Evolutionary conservation across 2,888 invertebrate species (phyloP).

Genomic region (Dascillus cervinus): DNA sequence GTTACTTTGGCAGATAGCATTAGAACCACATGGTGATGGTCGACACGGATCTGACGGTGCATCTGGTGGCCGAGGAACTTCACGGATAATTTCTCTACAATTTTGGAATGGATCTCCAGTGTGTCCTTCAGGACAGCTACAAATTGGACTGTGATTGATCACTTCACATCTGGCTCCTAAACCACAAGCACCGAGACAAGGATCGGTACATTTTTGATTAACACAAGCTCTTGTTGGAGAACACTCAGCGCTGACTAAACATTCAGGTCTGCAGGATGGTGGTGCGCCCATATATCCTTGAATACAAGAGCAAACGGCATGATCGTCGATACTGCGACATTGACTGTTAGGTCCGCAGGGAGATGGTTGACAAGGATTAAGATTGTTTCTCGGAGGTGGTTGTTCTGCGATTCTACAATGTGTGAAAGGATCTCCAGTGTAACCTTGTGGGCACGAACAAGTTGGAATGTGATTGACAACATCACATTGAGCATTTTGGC

Average conservation of each 20-base stretch:
- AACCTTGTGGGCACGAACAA: conserved; percentile 61
- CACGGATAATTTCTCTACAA: conserved; percentile 52
- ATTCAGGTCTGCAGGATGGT: conserved; percentile 49
- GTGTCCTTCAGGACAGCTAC: conserved; percentile 48
- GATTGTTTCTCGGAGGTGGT: conserved; percentile 22
- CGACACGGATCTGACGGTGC: conserved; percentile 54
- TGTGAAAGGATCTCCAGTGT: conserved; percentile 60
- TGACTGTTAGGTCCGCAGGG: conserved; percentile 51
- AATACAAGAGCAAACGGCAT: conserved; percentile 47
- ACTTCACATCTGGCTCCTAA: conserved; percentile 48
- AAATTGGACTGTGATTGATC: conserved; percentile 48
- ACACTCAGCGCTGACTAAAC: conserved; percentile 47
- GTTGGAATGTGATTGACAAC: conserved; percentile 65
- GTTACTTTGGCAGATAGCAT: conserved; percentile 61
- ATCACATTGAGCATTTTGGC: conserved; percentile 60
- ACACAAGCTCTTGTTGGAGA: conserved; percentile 45
- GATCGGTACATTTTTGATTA: conserved; percentile 50
- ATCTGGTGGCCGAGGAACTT: conserved; percentile 36
- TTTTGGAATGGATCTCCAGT: conserved; percentile 75
- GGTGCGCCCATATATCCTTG: conserved; percentile 48
- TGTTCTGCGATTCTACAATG: conserved; percentile 30
- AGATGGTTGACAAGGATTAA: conserved; percentile 44
- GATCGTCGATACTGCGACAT: conserved; percentile 45
- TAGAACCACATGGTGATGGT: conserved; percentile 77
- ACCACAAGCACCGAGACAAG: conserved; percentile 51